These are phyloP conservation scores for Ylistrum balloti DNA, from an alignment of 1,140 invertebrate species.

Conservation along the genomic window DNA sequence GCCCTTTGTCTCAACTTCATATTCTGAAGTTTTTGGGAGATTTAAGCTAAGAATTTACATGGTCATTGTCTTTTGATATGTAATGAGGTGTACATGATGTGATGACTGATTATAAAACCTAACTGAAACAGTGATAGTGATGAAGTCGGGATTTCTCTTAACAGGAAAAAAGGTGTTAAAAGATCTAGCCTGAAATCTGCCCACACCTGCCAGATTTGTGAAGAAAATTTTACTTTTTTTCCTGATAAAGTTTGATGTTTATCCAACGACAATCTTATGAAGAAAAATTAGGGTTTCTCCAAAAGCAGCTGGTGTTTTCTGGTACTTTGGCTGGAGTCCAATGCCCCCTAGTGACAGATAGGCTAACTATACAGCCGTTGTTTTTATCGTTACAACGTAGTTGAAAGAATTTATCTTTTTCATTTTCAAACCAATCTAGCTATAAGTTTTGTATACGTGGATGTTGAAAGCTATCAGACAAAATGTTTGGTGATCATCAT, in stretches of 20 bases:
- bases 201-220: background rate
- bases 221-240: background rate
- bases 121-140: background rate
- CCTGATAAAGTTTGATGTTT: background rate
- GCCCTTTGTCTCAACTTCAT: too few species aligned
- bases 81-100: too few species aligned
- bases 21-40: too few species aligned
- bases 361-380: background rate
- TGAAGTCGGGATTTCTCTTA: background rate
- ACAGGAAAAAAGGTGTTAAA: background rate
- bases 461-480: background rate
- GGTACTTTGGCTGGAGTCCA: background rate
- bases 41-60: too few species aligned
- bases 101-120: background rate
- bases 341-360: slow-evolving; percentile 10
- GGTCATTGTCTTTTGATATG: background rate
- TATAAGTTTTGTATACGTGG: background rate
- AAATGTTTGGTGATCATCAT: background rate
- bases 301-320: background rate
- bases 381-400: slow-evolving; percentile 19
- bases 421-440: slow-evolving; percentile 9
- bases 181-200: background rate
- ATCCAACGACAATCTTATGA: slow-evolving; percentile 38
- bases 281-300: slow-evolving; percentile 11
- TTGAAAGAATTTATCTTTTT: slow-evolving; percentile 40